Evolutionary conservation across 92 coral and sea anemone genomes (phyloP).

Genomic region (Pocillopora grandis): DNA sequence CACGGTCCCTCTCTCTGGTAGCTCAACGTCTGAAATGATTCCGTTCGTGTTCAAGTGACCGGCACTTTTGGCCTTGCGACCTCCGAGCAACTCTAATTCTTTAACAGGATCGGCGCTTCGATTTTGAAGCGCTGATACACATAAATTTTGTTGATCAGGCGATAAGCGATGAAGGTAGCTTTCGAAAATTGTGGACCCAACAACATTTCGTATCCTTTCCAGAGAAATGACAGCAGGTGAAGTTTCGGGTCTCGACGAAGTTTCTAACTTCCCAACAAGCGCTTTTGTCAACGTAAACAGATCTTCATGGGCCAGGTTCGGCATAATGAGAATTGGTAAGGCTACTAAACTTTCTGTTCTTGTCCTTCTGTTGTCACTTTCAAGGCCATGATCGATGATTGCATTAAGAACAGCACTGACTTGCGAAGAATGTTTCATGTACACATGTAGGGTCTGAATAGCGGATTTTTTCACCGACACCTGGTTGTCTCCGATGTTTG

Average conservation of each 20-base stretch:
- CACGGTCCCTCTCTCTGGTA: conserved; percentile 59
- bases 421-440: conserved; percentile 92
- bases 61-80: conserved; percentile 95
- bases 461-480: conserved; percentile 94
- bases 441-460: conserved; percentile 95
- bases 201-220: conserved; percentile 91
- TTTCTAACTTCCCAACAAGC: conserved; percentile 83
- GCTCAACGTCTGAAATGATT: conserved; percentile 53
- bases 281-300: conserved; percentile 94
- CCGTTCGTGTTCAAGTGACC: conserved; percentile 83
- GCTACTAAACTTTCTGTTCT: conserved; percentile 92
- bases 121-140: conserved; percentile 71
- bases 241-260: conserved; percentile 74
- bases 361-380: conserved; percentile 92
- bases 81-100: conserved; percentile 64
- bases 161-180: conserved; percentile 81
- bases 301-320: conserved; percentile 95
- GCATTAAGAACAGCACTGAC: conserved; percentile 90
- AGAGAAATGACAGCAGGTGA: conserved; percentile 93
- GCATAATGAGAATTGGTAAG: conserved; percentile 93
- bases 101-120: conserved; percentile 59
- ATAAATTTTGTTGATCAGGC: conserved; percentile 70
- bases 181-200: conserved; percentile 83
- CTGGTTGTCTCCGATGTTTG: conserved; percentile 90
- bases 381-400: conserved; percentile 91